Percentiles rank a stretch among this genome's conserved stretches.
Evolutionary conservation across 37 sponge, comb jelly and placozoan genomes (phyloP).

Genomic region (Oscarella lobularis): DNA sequence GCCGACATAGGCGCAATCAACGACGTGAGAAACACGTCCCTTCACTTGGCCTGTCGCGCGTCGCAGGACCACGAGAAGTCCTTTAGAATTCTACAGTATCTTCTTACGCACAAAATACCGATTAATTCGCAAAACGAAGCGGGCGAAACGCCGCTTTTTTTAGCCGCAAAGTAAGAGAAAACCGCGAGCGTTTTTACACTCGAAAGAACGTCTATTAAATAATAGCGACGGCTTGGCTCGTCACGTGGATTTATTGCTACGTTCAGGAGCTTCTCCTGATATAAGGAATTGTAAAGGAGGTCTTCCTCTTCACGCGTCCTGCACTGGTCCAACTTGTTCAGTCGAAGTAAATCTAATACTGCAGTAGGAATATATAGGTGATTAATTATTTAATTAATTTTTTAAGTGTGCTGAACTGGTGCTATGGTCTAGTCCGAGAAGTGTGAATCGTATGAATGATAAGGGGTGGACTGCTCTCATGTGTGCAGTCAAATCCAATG

Average conservation of each 20-base stretch:
- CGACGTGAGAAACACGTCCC: neutral
- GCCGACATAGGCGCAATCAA: neutral
- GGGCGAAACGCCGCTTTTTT: neutral
- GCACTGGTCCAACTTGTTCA: no score
- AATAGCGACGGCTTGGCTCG: neutral
- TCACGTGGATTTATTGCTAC: neutral
- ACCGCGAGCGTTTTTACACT: neutral
- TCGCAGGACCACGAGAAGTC: neutral
- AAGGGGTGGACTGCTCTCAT: neutral
- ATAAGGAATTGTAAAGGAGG: neutral
- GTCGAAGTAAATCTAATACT: no score
- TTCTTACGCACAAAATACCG: neutral
- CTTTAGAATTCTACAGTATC: neutral
- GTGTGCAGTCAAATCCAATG: neutral
- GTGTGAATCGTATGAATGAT: neutral
- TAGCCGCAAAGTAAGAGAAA: neutral
- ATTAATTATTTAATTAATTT: neutral
- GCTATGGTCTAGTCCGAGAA: neutral
- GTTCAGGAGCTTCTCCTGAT: no score
- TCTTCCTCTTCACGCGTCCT: neutral
- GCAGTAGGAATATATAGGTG: neutral
- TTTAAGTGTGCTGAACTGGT: neutral
- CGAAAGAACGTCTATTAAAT: no score
- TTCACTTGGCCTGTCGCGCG: neutral
- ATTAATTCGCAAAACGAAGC: neutral